Evolutionary conservation across 2,888 invertebrate genomes (phyloP).

Genomic region (Proisotoma minuta): DNA sequence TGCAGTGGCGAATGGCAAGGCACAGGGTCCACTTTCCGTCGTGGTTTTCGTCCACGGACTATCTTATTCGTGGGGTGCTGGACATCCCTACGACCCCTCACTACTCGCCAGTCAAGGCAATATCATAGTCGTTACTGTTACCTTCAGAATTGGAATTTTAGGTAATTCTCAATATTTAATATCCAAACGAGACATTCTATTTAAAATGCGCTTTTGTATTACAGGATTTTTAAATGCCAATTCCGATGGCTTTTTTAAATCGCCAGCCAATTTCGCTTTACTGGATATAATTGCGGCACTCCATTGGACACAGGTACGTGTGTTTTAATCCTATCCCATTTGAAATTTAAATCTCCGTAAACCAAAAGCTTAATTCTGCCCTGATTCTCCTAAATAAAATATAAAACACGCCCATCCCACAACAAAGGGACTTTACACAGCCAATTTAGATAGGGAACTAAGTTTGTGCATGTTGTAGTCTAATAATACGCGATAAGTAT

Average conservation of each 20-base stretch:
- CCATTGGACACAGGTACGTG: constrained; percentile 46
- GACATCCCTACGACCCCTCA: constrained; percentile 94
- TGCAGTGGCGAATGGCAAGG: constrained; percentile 42
- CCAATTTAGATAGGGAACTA: too few relatives aligned
- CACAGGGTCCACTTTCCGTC: constrained; percentile 57
- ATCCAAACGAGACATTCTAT: not conserved
- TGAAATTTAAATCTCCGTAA: not conserved
- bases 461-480: too few relatives aligned
- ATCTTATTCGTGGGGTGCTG: constrained; percentile 79
- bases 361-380: constrained; percentile 1
- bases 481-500: not conserved
- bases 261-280: constrained; percentile 90
- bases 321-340: not conserved
- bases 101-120: constrained; percentile 87
- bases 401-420: too few relatives aligned
- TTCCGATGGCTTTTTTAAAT: constrained; percentile 75
- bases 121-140: constrained; percentile 90
- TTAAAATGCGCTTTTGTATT: constrained; percentile 6
- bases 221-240: constrained; percentile 84
- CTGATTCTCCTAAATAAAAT: too few relatives aligned
- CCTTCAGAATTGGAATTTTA: constrained; percentile 88
- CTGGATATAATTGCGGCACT: constrained; percentile 83
- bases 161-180: constrained; percentile 55
- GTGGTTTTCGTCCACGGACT: constrained; percentile 81
- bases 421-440: too few relatives aligned